Conservation (phyloP, 1,140 invertebrate species). For the Macrocentrus cingulum region DNA sequence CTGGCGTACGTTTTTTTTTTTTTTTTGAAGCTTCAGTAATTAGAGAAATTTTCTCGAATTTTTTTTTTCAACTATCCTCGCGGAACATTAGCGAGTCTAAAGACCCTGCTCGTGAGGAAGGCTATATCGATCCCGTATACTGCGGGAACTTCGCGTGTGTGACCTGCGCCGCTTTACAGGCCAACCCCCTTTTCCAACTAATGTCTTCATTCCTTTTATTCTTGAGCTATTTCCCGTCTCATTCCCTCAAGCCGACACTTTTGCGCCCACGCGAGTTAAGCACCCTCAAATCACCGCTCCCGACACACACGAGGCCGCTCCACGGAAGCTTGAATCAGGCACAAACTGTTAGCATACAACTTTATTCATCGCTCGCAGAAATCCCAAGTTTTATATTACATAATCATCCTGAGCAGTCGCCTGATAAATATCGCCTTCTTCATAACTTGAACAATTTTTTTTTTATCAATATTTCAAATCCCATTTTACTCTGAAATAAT, state of each 20-base stretch:
- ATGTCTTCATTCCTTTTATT: constrained; percentile 51
- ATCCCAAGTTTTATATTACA: too few species aligned
- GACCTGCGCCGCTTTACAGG: constrained; percentile 44
- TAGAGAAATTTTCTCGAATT: background rate
- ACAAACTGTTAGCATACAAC: too few species aligned
- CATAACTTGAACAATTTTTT: too few species aligned
- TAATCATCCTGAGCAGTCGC: too few species aligned
- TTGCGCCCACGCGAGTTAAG: constrained; percentile 14
- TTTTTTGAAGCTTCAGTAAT: background rate
- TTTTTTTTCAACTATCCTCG: too few species aligned
- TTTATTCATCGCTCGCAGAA: too few species aligned
- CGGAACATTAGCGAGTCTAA: too few species aligned
- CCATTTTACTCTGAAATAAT: too few species aligned
- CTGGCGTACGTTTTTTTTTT: too few species aligned
- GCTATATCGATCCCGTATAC: constrained; percentile 26
- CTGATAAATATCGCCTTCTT: too few species aligned
- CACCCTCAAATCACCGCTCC: background rate
- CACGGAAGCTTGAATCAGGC: background rate
- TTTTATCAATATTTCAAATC: too few species aligned
- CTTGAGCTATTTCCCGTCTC: constrained; percentile 33
- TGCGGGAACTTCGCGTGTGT: constrained; percentile 46
- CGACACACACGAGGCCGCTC: background rate
- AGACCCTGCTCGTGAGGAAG: background rate
- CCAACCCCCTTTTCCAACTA: constrained; percentile 37
- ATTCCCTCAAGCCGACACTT: constrained; percentile 15